phyloP scores from a whole-genome alignment of 2,797 vertebrate genomes.

The Sebastolobus alascanus region DNA sequence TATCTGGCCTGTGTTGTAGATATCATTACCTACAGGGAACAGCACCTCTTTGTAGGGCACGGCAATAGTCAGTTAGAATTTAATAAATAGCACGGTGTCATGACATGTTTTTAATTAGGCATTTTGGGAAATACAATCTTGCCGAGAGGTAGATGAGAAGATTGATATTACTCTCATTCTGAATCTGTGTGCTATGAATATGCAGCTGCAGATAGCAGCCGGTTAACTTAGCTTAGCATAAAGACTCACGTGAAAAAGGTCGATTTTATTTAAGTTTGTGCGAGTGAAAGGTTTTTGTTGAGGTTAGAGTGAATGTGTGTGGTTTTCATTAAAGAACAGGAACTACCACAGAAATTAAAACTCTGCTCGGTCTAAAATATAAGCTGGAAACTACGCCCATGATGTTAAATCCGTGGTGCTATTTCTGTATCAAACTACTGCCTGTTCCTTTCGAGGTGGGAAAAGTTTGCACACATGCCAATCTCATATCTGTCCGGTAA shows the following conservation, averaged over 20 bases:
- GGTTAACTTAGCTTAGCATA: background rate
- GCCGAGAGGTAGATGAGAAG: background rate
- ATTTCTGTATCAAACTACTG: background rate
- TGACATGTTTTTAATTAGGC: constrained; percentile 10
- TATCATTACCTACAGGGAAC: constrained; percentile 23
- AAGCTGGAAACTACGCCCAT: background rate
- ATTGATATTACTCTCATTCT: background rate
- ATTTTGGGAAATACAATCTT: background rate
- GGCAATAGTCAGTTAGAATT: constrained; percentile 21
- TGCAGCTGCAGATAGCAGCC: background rate
- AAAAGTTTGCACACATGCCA: background rate
- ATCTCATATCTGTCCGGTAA: background rate
- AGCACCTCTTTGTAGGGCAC: constrained; percentile 3
- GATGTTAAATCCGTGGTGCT: background rate
- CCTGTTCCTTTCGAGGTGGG: background rate
- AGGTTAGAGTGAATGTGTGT: background rate
- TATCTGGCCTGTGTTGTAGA: constrained; percentile 46
- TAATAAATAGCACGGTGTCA: constrained; percentile 28
- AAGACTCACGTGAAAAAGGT: background rate
- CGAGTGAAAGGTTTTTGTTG: background rate
- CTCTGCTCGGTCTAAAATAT: background rate
- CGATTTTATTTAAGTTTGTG: background rate
- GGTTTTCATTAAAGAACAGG: background rate
- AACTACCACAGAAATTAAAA: background rate
- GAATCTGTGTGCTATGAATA: background rate